Evolutionary conservation across 2,797 vertebrate species (phyloP), one percentile per base, ranked within the genome.

Genomic region (Smutsia gigantea): DNA sequence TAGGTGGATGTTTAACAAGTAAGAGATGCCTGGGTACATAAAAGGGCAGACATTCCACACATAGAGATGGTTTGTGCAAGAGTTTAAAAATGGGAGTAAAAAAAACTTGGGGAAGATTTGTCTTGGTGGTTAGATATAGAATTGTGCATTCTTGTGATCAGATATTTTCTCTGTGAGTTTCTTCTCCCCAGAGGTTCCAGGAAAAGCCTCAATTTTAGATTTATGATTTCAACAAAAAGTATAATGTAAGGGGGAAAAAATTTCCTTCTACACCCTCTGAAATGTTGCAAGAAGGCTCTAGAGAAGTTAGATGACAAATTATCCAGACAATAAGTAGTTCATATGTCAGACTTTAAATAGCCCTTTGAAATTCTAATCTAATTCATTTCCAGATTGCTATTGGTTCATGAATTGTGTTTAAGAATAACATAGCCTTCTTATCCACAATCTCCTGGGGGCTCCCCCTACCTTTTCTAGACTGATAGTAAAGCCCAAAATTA

Each of bases 281-380:
- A 92, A 68, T 75, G 31, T 55, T 96, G 6, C 13, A 93, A 69
- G 31, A 95, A 91, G 18, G 13, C 37, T 72, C 83, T 90, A 68
- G 91, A 94, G 86, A 82, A 66, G 77, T 89, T 68, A 77, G 39
- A 53, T 81, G 42, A 14, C 4, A 12, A 87, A 61, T 94, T 66
- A 34, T 77, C 51, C 18, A 82, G 79, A 57, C 94, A 92, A 94
- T 81, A 95, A 95, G 69, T 66, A 78, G 46, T 87, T 91, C 46
- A 9, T 83, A 61, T 37, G 34, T 92, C 34, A 34, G n/a, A 57
- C 29, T 88, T 87, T 57, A 68, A 88, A 83, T 63, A 78, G 42
- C 66, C 6, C 34, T 97, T 63, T 75, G 90, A 79, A 81, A 51
- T 53, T 96, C 51, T 63, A 23, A 34, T 77, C 51, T 84, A 42